Percentiles rank a stretch among this genome's conserved stretches.
Evolutionary conservation across 64 coral and sea anemone species (phyloP).

Genomic region (Pocillopora damicornis): DNA sequence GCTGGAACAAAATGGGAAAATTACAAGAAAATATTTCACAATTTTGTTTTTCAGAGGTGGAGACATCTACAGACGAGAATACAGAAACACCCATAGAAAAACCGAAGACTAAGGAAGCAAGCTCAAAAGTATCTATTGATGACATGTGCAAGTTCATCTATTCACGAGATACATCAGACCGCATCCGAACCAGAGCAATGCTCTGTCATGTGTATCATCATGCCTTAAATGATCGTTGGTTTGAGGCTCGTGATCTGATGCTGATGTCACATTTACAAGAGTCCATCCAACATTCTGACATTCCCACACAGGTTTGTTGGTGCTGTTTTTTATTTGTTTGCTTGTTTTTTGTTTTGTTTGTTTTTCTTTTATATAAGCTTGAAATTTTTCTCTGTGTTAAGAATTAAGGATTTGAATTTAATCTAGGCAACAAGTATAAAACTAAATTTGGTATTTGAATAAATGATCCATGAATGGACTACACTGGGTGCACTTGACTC

Average conservation of each 20-base stretch:
- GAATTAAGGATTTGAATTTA: no score
- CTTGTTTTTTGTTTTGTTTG: no score
- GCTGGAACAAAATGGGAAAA: no score
- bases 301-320: conserved; percentile 81
- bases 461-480: no score
- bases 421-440: no score
- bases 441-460: no score
- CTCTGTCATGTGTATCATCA: conserved; percentile 92
- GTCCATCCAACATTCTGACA: conserved; percentile 91
- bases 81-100: conserved; percentile 32
- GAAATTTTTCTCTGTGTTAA: no score
- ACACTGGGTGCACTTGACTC: background rate
- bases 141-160: conserved; percentile 94
- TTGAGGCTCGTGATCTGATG: conserved; percentile 92
- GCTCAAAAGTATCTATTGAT: conserved; percentile 48
- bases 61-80: conserved; percentile 13
- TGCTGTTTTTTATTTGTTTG: no score
- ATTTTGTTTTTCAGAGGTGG: background rate
- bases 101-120: conserved; percentile 14
- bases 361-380: background rate
- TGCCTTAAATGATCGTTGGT: conserved; percentile 94
- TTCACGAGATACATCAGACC: conserved; percentile 90
- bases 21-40: background rate
- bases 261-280: conserved; percentile 98
- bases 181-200: conserved; percentile 97